Conservation (phyloP, 2,797 vertebrate genomes). For the Phalanger gymnotis region DNA sequence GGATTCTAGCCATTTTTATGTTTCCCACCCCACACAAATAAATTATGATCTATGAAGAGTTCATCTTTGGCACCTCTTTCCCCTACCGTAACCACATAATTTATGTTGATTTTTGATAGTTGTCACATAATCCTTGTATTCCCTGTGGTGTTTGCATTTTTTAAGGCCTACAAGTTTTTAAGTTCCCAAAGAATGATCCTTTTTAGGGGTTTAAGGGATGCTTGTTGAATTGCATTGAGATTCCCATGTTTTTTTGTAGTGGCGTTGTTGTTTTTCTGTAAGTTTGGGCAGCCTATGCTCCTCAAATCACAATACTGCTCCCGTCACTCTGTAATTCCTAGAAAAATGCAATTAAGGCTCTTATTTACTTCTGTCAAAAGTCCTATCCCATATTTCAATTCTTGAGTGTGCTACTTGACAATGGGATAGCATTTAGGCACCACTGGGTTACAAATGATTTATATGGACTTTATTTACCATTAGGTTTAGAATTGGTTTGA, state of each 20-base stretch:
- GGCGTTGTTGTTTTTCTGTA: not conserved
- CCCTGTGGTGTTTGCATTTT: not conserved
- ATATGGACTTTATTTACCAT: not conserved
- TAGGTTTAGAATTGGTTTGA: conserved; percentile 40
- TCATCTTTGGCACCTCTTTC: not conserved
- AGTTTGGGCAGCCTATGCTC: not conserved
- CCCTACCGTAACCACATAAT: not conserved
- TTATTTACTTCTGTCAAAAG: conserved; percentile 13
- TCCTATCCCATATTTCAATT: not conserved
- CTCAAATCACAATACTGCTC: not conserved
- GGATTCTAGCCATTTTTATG: not conserved
- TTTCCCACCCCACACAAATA: not conserved
- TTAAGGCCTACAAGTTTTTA: not conserved
- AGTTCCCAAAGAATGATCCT: not conserved
- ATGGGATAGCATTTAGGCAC: not conserved
- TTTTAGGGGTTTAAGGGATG: not conserved
- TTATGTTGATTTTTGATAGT: not conserved
- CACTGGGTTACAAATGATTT: not conserved
- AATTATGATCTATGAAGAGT: not conserved
- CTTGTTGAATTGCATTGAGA: not conserved
- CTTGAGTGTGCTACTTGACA: not conserved
- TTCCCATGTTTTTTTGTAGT: not conserved
- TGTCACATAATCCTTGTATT: not conserved
- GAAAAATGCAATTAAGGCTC: not conserved
- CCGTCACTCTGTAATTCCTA: not conserved